Percentiles rank a stretch among this genome's conserved stretches.
Conservation (phyloP, 2,888 invertebrate species). For the Pardosa pseudoannulata region DNA sequence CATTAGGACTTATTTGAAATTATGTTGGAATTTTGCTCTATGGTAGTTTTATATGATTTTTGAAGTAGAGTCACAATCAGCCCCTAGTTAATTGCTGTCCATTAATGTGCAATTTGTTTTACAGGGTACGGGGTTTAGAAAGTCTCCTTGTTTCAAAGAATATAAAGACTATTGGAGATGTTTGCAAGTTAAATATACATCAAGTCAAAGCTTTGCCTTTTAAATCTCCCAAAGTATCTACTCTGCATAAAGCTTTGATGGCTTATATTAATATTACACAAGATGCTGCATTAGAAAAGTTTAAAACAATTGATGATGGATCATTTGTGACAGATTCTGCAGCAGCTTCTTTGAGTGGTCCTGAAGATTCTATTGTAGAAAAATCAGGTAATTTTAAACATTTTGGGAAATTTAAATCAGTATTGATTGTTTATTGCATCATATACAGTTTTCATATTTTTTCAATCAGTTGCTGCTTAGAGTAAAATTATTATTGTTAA, state of each 20-base stretch:
- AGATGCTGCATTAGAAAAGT: conserved; percentile 18
- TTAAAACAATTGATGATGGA: conserved; percentile 21
- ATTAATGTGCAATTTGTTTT: neutral
- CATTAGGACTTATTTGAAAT: too few relatives aligned
- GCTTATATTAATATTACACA: conserved; percentile 24
- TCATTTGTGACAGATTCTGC: neutral
- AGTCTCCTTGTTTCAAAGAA: conserved; percentile 53
- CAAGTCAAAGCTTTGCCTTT: conserved; percentile 63
- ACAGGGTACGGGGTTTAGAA: conserved; percentile 54
- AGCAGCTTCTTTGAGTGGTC: neutral
- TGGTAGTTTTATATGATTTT: too few relatives aligned
- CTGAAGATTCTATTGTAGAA: neutral
- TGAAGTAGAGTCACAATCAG: too few relatives aligned
- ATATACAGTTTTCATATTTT: too few relatives aligned
- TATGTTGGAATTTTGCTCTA: too few relatives aligned
- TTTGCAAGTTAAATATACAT: conserved; percentile 58
- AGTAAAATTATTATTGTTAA: too few relatives aligned
- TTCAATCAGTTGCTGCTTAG: too few relatives aligned
- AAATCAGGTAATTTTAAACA: neutral
- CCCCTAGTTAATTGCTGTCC: too few relatives aligned
- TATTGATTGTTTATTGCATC: too few relatives aligned
- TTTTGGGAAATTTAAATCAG: too few relatives aligned
- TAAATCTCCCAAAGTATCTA: conserved; percentile 64
- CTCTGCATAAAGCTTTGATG: conserved; percentile 47
- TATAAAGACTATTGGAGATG: conserved; percentile 69